A percentile compares a stretch with the other conserved stretches of the same genome.
Conservation (phyloP, 2,113 vertebrate species). For the Felis catus region DNA sequence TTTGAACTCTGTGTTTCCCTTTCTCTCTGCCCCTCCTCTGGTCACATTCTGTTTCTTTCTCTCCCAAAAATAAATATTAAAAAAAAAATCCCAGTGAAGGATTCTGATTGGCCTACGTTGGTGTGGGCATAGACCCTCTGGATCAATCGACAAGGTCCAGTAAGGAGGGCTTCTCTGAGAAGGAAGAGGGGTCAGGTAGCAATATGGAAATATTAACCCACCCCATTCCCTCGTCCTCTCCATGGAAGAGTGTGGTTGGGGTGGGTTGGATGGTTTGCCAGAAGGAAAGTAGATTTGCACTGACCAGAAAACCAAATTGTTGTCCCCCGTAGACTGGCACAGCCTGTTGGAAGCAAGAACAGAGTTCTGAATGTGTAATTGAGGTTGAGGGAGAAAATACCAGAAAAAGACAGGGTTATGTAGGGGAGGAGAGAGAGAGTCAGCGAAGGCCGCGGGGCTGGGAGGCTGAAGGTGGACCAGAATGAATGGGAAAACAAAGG, state of each 20-base stretch:
- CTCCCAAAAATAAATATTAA: no score
- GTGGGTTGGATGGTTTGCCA: neutral
- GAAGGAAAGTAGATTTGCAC: neutral
- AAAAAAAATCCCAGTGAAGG: neutral
- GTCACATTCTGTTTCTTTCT: no score
- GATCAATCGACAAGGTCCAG: neutral
- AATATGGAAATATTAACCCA: neutral
- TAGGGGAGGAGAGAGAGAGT: neutral
- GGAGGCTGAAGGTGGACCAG: neutral
- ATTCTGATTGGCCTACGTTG: neutral
- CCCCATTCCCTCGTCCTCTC: accelerated
- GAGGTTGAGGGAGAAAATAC: neutral
- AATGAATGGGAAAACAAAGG: no score
- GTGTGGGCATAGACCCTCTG: neutral
- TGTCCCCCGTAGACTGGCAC: neutral
- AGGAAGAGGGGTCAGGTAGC: neutral
- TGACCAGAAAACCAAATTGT: neutral
- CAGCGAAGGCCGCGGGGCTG: neutral
- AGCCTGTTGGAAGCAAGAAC: neutral
- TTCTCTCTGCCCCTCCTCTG: no score
- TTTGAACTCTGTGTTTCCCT: no score
- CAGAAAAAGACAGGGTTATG: neutral
- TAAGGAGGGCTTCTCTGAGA: neutral
- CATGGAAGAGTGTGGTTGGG: neutral
- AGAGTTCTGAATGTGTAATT: neutral